Evolutionary conservation across 2,797 vertebrate species (phyloP).

Genomic region (Syncerus caffer): DNA sequence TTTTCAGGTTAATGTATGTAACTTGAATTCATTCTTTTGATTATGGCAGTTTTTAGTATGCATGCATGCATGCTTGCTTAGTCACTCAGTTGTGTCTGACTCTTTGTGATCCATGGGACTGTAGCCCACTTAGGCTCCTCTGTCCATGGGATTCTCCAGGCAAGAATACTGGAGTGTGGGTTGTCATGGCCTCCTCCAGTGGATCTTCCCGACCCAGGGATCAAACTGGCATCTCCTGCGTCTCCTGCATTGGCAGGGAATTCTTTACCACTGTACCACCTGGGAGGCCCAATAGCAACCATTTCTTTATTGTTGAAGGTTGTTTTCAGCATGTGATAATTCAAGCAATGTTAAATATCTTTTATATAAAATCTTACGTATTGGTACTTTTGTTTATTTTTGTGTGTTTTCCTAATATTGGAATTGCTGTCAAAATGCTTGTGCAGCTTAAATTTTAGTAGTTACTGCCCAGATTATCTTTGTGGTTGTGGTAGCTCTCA

Average conservation of each 20-base stretch:
- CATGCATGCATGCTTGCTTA: neutral
- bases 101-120: neutral
- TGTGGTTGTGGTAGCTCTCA: neutral
- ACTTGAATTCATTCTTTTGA: neutral
- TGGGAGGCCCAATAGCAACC: neutral
- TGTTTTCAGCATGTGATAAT: neutral
- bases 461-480: neutral
- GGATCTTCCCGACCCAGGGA: neutral
- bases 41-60: neutral
- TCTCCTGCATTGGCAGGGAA: neutral
- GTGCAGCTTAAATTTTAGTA: neutral
- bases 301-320: neutral
- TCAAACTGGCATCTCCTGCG: neutral
- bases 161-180: neutral
- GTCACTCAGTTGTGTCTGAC: neutral
- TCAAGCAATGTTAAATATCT: neutral
- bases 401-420: neutral
- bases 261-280: neutral
- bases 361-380: neutral
- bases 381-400: neutral
- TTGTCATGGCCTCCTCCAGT: neutral
- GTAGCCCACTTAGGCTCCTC: neutral
- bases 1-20: neutral
- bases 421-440: neutral
- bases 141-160: neutral